Conservation (phyloP, 2,797 vertebrate genomes). For the Argyrosomus regius region DNA sequence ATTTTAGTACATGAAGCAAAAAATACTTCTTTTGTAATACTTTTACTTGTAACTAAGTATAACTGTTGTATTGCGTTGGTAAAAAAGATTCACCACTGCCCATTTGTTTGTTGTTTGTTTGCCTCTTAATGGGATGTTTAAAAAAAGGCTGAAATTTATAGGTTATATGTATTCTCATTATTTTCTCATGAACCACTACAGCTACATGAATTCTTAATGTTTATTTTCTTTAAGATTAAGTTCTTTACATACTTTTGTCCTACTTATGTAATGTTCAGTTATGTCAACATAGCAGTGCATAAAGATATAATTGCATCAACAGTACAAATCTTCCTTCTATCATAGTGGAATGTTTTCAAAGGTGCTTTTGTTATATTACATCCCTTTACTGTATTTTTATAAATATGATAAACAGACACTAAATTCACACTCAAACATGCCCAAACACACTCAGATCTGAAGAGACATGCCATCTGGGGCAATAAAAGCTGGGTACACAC, state of each 20-base stretch:
- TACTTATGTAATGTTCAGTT: slow-evolving; percentile 12
- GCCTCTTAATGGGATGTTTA: neutral
- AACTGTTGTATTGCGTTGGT: no score
- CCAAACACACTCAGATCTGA: slow-evolving; percentile 33
- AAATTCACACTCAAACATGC: slow-evolving; percentile 33
- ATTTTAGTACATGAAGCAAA: neutral
- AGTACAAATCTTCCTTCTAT: slow-evolving; percentile 11
- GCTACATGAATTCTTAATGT: slow-evolving; percentile 3
- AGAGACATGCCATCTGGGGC: slow-evolving; percentile 41
- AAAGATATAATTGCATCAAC: slow-evolving; percentile 18
- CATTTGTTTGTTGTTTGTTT: neutral
- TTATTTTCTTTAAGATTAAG: slow-evolving; percentile 9
- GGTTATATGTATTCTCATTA: no score
- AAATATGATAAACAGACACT: slow-evolving; percentile 29
- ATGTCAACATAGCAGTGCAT: slow-evolving; percentile 9
- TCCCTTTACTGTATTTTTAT: slow-evolving; percentile 25
- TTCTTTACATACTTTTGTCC: slow-evolving; percentile 3
- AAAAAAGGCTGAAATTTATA: neutral
- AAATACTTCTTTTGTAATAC: no score
- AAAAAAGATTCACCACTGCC: neutral
- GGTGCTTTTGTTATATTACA: slow-evolving; percentile 14
- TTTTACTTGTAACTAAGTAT: no score
- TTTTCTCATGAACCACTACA: slow-evolving; percentile 1
- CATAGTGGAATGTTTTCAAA: slow-evolving; percentile 28
- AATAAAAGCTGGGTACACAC: slow-evolving; percentile 30